Evolutionary conservation across 2,888 invertebrate genomes (phyloP).

Genomic region (Chrysopilus asiliformis): DNA sequence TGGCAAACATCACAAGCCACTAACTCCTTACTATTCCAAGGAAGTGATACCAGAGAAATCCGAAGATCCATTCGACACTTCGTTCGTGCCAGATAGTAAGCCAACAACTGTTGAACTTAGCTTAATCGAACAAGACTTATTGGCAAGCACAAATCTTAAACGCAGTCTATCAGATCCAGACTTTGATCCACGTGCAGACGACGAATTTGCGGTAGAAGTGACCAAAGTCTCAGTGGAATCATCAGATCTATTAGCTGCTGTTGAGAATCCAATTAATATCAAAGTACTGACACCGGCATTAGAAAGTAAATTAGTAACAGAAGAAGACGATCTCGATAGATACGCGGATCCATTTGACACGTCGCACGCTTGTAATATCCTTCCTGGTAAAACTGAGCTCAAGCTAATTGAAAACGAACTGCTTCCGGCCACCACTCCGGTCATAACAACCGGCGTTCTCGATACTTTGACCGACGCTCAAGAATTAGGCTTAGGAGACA

Average conservation of each 20-base stretch:
- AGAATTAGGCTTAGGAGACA: conserved; percentile 43
- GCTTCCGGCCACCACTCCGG: conserved; percentile 34
- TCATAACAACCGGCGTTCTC: conserved; percentile 26
- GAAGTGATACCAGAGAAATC: conserved; percentile 41
- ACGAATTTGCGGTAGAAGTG: conserved; percentile 14
- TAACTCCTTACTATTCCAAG: conserved; percentile 67
- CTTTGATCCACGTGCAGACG: conserved; percentile 41
- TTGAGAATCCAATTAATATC: conserved; percentile 46
- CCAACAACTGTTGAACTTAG: conserved; percentile 68
- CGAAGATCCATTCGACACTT: conserved; percentile 77
- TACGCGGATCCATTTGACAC: conserved; percentile 73
- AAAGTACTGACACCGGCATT: conserved; percentile 56
- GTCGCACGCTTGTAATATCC: conserved; percentile 58
- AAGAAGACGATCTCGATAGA: conserved; percentile 30
- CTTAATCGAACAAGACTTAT: conserved; percentile 59
- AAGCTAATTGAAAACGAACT: conserved; percentile 67
- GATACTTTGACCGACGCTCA: conserved; percentile 36
- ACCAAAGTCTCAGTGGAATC: conserved; percentile 28
- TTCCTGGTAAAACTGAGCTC: conserved; percentile 63
- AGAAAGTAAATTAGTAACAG: conserved; percentile 35
- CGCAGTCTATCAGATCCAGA: conserved; percentile 50
- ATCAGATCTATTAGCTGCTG: conserved; percentile 34
- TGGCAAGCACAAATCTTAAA: conserved; percentile 36
- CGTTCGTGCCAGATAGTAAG: conserved; percentile 59
- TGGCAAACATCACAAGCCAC: conserved; percentile 50